Conservation (phyloP, 2,888 invertebrate genomes). For the Zygogramma bicolorata region DNA sequence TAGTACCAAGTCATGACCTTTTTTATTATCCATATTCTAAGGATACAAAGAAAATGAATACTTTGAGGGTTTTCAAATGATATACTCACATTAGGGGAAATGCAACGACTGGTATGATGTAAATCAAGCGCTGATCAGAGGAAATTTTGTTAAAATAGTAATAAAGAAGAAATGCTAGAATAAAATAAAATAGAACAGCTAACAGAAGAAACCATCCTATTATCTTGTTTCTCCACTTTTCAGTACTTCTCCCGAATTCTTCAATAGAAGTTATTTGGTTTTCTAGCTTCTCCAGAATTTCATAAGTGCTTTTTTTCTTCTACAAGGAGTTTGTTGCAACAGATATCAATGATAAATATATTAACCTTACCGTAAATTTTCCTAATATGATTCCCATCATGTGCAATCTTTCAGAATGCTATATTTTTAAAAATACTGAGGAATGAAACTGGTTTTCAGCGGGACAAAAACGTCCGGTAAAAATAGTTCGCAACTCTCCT, state of each 20-base stretch:
- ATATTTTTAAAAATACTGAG: constrained; percentile 13
- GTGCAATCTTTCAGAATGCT: not conserved
- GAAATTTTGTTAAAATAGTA: constrained; percentile 84
- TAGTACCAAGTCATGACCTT: constrained; percentile 90
- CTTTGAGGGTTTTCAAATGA: not conserved
- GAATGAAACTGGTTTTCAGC: constrained; percentile 17
- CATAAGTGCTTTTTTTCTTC: constrained; percentile 72
- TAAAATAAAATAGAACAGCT: constrained; percentile 75
- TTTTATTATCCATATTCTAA: constrained; percentile 70
- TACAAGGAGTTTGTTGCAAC: constrained; percentile 51
- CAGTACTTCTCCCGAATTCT: constrained; percentile 82
- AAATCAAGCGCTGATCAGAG: constrained; percentile 79
- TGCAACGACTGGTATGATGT: constrained; percentile 82
- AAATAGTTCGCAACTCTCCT: constrained; percentile 2
- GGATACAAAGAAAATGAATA: constrained; percentile 4
- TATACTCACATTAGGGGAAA: constrained; percentile 86
- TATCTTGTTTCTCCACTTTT: constrained; percentile 84
- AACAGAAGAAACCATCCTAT: constrained; percentile 80
- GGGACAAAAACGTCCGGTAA: constrained; percentile 15
- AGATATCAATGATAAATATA: not conserved
- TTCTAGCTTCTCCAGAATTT: constrained; percentile 79
- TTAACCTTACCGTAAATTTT: constrained; percentile 75
- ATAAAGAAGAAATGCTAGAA: constrained; percentile 81
- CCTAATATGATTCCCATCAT: constrained; percentile 76
- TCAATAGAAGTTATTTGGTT: constrained; percentile 85